Percentiles rank a stretch among this genome's conserved stretches.
Conservation (phyloP, 1,140 invertebrate species). For the Drosophila seguyi region DNA sequence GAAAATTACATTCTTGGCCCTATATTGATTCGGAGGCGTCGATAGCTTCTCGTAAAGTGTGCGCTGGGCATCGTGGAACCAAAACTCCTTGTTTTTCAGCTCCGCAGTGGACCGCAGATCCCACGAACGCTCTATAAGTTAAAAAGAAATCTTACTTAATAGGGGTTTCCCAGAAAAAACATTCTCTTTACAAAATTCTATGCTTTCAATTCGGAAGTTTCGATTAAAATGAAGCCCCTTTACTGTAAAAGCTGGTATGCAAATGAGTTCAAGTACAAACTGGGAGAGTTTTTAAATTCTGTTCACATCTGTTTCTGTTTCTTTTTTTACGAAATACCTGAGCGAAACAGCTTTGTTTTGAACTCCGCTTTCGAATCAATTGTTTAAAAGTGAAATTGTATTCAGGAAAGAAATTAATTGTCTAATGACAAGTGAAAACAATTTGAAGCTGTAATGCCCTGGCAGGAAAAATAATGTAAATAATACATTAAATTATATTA, state of each 20-base stretch:
- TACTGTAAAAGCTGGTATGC: background rate
- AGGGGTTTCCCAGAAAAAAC: background rate
- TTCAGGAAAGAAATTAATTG: constrained; percentile 7
- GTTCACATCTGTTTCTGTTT: constrained; percentile 20
- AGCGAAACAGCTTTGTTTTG: constrained; percentile 14
- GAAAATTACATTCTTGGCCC: constrained; percentile 91
- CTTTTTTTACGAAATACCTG: constrained; percentile 7
- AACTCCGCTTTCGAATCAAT: constrained; percentile 32
- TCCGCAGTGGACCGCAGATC: constrained; percentile 42
- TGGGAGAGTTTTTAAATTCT: constrained; percentile 11
- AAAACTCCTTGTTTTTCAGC: constrained; percentile 69
- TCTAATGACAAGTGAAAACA: constrained; percentile 6
- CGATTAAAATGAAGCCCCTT: background rate
- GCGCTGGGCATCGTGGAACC: constrained; percentile 70
- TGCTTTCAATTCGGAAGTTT: background rate
- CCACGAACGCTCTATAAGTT: constrained; percentile 48
- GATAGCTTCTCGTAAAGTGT: constrained; percentile 63
- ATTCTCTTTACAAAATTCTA: background rate
- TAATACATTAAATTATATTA: background rate
- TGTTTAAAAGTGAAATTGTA: constrained; percentile 27
- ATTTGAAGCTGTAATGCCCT: background rate
- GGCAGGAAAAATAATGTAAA: background rate
- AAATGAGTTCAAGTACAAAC: constrained; percentile 21
- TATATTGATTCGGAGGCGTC: constrained; percentile 68
- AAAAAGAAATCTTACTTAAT: background rate